Percentiles rank a stretch among this genome's conserved stretches.
Evolutionary conservation across 2,797 vertebrate genomes (phyloP).

Genomic region (Scolopax rusticola): DNA sequence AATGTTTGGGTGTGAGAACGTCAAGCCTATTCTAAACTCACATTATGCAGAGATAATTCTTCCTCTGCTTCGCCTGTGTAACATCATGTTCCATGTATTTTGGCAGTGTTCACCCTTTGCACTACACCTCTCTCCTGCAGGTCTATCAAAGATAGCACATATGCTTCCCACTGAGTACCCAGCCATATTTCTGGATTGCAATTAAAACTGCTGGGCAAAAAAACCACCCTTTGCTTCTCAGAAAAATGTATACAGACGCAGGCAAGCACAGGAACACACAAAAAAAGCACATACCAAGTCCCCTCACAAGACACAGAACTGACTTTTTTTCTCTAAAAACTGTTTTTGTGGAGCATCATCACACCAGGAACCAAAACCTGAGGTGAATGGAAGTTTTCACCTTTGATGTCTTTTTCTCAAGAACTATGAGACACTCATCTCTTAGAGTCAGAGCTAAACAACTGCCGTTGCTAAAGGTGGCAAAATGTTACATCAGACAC

Average conservation of each 20-base stretch:
- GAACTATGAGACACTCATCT: not conserved
- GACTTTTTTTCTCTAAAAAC: not conserved
- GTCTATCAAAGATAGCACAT: not conserved
- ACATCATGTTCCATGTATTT: conserved; percentile 9
- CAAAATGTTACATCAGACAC: not conserved
- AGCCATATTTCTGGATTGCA: not conserved
- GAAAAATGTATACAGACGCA: not conserved
- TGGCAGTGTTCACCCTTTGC: not conserved
- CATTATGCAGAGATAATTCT: conserved; percentile 54
- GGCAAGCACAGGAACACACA: not conserved
- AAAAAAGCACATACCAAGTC: not conserved
- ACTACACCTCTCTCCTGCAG: conserved; percentile 22
- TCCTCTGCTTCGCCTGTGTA: conserved; percentile 15
- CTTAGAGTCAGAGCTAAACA: not conserved
- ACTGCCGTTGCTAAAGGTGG: not conserved
- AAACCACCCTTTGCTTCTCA: not conserved
- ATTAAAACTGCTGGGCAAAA: not conserved
- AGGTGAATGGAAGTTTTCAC: not conserved
- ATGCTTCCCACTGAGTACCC: not conserved
- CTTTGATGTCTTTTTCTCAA: not conserved
- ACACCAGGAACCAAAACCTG: not conserved
- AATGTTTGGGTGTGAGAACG: conserved; percentile 75
- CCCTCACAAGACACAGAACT: not conserved
- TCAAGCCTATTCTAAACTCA: conserved; percentile 51
- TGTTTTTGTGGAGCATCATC: not conserved